phyloP scores from a whole-genome alignment of 30 jellyfish, hydroid and myxozoan species.

The Turritopsis dohrnii region DNA sequence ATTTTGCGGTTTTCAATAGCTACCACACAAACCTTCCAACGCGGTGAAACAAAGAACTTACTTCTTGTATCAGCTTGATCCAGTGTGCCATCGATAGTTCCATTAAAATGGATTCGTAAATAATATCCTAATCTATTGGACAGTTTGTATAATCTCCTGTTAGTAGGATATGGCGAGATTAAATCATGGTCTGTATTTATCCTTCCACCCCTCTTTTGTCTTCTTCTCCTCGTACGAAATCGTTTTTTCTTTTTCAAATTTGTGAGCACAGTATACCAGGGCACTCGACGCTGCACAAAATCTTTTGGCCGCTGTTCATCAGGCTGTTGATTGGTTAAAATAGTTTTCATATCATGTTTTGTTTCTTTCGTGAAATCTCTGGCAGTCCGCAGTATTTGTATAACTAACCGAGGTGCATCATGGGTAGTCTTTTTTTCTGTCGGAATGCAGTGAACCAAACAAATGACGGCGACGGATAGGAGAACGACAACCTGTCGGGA shows the following conservation, averaged over 20 bases:
- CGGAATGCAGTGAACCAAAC: neutral
- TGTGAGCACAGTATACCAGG: neutral
- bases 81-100: slow-evolving; percentile 27
- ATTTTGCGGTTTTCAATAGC: neutral
- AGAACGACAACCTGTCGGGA: neutral
- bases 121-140: slow-evolving; percentile 13
- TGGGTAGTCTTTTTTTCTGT: neutral
- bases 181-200: neutral
- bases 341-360: neutral
- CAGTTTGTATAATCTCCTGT: slow-evolving; percentile 13
- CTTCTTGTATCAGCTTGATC: slow-evolving; percentile 13
- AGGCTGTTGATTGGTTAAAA: neutral
- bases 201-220: slow-evolving; percentile 14
- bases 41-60: neutral
- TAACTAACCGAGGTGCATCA: neutral
- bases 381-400: neutral
- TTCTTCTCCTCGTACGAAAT: slow-evolving; percentile 11
- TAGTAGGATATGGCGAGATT: slow-evolving; percentile 17
- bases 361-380: neutral
- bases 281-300: neutral
- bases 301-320: slow-evolving; percentile 2
- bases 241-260: neutral
- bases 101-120: slow-evolving; percentile 18
- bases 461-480: neutral
- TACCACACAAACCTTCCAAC: neutral